These are phyloP conservation scores for Pseudochirops corinnae DNA, from an alignment of 2,797 vertebrate genomes.

Conservation along the genomic window DNA sequence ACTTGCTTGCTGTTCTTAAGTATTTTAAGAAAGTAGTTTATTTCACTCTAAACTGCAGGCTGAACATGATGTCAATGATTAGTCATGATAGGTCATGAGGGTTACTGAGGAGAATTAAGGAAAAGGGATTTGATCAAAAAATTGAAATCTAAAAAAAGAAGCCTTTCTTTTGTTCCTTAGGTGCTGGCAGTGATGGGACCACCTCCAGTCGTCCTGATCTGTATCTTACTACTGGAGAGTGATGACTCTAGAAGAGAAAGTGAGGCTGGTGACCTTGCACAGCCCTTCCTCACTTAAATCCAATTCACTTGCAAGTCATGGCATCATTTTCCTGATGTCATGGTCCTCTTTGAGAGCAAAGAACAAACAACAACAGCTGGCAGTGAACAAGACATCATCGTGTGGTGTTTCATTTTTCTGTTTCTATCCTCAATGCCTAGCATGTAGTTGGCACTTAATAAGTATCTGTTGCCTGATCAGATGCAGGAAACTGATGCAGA, in stretches of 20 bases:
- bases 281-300: no score
- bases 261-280: no score
- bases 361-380: neutral
- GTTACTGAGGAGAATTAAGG: neutral
- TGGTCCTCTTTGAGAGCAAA: no score
- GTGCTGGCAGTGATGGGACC: neutral
- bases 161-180: neutral
- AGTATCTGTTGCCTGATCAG: neutral
- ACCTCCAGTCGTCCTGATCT: no score
- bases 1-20: neutral
- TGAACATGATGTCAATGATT: neutral
- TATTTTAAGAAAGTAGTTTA: neutral
- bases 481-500: neutral
- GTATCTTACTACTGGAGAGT: no score
- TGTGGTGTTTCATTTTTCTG: neutral
- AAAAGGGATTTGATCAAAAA: constrained; percentile 2
- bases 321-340: no score
- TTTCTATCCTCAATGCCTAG: neutral
- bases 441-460: neutral
- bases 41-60: neutral
- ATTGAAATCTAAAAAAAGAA: constrained; percentile 17
- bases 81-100: neutral
- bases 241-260: no score
- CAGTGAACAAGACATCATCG: neutral
- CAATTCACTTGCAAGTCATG: no score